A percentile compares a stretch with the other conserved stretches of the same genome.
Conservation (phyloP, 1,140 invertebrate species). For the Magallana angulata region DNA sequence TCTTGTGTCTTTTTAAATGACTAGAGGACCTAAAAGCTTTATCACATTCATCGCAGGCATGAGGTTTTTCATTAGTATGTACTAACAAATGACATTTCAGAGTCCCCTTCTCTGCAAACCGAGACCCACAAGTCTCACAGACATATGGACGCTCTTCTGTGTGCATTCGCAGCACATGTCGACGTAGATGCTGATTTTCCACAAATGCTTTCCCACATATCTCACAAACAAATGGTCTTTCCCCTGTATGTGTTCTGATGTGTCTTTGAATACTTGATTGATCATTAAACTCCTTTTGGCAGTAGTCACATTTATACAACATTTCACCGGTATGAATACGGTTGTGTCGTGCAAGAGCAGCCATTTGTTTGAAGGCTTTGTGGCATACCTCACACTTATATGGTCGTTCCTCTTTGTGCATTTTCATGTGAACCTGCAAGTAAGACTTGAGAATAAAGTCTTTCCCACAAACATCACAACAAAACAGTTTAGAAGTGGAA, state of each 20-base stretch:
- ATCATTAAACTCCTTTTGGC: slow-evolving; percentile 93
- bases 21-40: neutral
- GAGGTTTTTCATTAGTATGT: slow-evolving; percentile 27
- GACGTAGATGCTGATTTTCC: slow-evolving; percentile 10
- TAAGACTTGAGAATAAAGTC: slow-evolving; percentile 94
- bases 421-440: slow-evolving; percentile 88
- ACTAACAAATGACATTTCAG: slow-evolving; percentile 2
- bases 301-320: slow-evolving; percentile 86
- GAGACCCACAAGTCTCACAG: neutral
- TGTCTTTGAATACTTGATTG: slow-evolving; percentile 91
- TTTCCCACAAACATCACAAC: slow-evolving; percentile 82
- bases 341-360: slow-evolving; percentile 81
- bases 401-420: slow-evolving; percentile 90
- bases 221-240: slow-evolving; percentile 92
- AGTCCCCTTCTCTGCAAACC: slow-evolving; percentile 10
- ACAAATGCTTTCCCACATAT: slow-evolving; percentile 28
- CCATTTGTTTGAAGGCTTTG: slow-evolving; percentile 60
- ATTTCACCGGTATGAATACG: slow-evolving; percentile 85
- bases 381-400: slow-evolving; percentile 65
- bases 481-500: slow-evolving; percentile 27
- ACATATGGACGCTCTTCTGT: neutral
- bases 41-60: slow-evolving; percentile 19
- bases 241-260: slow-evolving; percentile 40
- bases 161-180: neutral
- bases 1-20: slow-evolving; percentile 15